Base-by-base conservation (phyloP, 2,888 invertebrate genomes). In the Andrena bucephala region DNA sequence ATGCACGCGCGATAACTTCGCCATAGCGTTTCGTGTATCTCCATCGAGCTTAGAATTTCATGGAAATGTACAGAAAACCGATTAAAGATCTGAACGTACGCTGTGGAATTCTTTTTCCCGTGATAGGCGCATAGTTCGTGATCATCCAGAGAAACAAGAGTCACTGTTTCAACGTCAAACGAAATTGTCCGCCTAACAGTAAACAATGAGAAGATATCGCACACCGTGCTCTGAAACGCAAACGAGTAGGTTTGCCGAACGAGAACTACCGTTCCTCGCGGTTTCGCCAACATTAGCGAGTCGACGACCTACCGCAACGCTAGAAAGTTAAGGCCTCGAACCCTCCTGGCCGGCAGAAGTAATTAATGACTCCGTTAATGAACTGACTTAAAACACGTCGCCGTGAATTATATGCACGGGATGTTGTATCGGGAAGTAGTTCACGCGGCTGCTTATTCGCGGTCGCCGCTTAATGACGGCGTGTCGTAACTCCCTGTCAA, bases 281-380 rank as follows among this genome's bases (percentile, higher is more conserved):
- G 50, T 76, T 16, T 74, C 50, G 3, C 62, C 52, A 54, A 8
- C 54, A 48, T 60, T 77, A 48, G 65, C 13, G 33, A 81, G 80
- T 86, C 72, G 62, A 71, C 54, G 77, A 86, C 78, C 78, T 81
- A 60, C 33, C 76, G 60, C 57, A 81, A 73, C 59, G 31, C 13
- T 68, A 81, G 76, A 84, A 84, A 86, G 76, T 81, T 48, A 10
- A 29, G 20, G 31, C 29, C 8, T 42, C 16, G 27, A 60, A 36
- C 13, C 36, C 13, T 24, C 65, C 4, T 5, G 20, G 2, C n/a
- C 42, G 48, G 16, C 36, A 63, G 29, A 70, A 70, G 42, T 52
- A 74, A 71, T 82, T 80, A 74, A 60, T 27, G 36, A 27, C n/a
- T 2, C 24, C 13, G 6, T 63, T 52, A 65, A 81, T 48, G 52